phyloP scores from a whole-genome alignment of 2,797 vertebrate genomes.

The Zenarchopterus dispar region DNA sequence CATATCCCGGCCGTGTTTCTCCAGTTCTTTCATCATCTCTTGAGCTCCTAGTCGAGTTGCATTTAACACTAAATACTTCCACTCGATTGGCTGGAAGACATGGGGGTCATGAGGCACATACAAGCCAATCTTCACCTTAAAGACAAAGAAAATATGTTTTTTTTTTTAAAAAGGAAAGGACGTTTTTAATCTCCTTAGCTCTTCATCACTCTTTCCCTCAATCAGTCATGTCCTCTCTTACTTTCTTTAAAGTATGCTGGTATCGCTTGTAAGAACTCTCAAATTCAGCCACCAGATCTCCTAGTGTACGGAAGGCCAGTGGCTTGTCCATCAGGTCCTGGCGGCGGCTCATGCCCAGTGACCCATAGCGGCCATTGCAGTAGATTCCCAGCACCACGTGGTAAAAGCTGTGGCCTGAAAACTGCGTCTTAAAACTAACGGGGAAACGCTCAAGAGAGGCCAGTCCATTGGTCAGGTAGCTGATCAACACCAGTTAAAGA shows the following conservation, averaged over 20 bases:
- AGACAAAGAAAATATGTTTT: neutral
- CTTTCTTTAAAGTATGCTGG: slow-evolving; percentile 94
- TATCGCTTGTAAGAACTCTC: slow-evolving; percentile 96
- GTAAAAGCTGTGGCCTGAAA: slow-evolving; percentile 95
- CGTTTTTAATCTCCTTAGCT: neutral
- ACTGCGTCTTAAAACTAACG: slow-evolving; percentile 99
- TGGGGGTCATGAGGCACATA: slow-evolving; percentile 95
- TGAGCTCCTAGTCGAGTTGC: slow-evolving; percentile 86
- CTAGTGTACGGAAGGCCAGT: slow-evolving; percentile 90
- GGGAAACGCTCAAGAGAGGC: slow-evolving; percentile 93
- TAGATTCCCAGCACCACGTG: slow-evolving; percentile 96
- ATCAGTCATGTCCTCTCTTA: slow-evolving; percentile 14
- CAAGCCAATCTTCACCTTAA: slow-evolving; percentile 91
- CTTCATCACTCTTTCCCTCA: no score
- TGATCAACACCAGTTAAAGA: slow-evolving; percentile 62
- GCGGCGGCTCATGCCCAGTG: slow-evolving; percentile 95
- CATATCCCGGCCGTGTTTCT: slow-evolving; percentile 96
- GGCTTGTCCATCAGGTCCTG: slow-evolving; percentile 96
- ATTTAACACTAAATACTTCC: slow-evolving; percentile 94
- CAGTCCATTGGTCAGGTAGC: slow-evolving; percentile 95
- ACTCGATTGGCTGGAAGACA: slow-evolving; percentile 95
- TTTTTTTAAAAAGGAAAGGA: no score
- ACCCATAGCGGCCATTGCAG: slow-evolving; percentile 92
- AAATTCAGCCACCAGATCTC: slow-evolving; percentile 95
- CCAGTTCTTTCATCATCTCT: slow-evolving; percentile 93